Base-by-base conservation (phyloP, 2,113 vertebrate species). In the Ursus arctos region DNA sequence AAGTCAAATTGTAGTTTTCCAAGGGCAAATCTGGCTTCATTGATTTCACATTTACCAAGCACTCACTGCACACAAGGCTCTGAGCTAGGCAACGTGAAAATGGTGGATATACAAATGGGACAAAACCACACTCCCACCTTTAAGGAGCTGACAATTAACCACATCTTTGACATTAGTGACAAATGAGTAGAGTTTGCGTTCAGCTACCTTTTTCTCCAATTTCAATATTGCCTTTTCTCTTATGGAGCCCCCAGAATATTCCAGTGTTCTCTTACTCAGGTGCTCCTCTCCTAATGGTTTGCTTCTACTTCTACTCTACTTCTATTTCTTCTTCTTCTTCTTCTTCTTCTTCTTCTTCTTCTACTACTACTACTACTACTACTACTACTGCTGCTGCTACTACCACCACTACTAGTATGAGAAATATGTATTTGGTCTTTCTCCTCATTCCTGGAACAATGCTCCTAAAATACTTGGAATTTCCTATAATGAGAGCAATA, bases 311-410 rank as follows among this genome's bases (percentile, higher is more conserved):
- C 49, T 33, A 7, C 59, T 40, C 40, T 40, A 4, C 40, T 40
- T 40, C 40, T 40, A 4, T 4, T 47, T 16, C 31, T 79, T 12
- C 36, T 84, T 13, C 18, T 51, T 16, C 65, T 12, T 11, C 57
- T 24, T 21, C 33, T 10, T 0, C 15, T 0, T 1, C 28, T 33
- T 1, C 14, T 7, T 7, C 31, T 18, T 18, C 65, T 8, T 4
- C 65, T 8, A 1, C 31, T 16, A 14, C 61, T 15, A 7, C 28
- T 15, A 33, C 63, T 5, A 33, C 63, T 36, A 2, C 36, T 36
- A 36, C 65, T 36, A 36, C 36, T 36, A 36, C 65, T 8, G 0
- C 31, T 16, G 2, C 61, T 15, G 15, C 28, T 15, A 33, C 63
- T 5, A 33, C 63, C 63, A 67, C 63, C 63, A 67, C 31, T 33